Evolutionary conservation across 2,113 vertebrate genomes (phyloP), one percentile per base, ranked within the genome.

Genomic region (Origma solitaria): DNA sequence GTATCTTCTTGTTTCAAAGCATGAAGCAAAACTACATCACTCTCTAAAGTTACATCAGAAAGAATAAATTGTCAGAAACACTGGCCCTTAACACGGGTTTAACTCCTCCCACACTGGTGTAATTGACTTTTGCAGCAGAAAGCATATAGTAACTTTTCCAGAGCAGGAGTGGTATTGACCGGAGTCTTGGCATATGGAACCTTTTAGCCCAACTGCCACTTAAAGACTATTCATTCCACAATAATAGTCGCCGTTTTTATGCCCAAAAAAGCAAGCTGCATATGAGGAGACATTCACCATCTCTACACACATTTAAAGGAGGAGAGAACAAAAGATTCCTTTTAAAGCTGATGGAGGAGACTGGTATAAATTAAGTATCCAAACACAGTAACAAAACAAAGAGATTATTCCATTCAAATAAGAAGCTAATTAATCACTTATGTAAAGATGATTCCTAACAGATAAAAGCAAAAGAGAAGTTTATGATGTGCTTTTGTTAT

Each of bases 401-500:
- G 62, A 53, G 13, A 70, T 69, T 7, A 86, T 61, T 71, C 44
- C 49, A 61, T 83, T 86, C 91, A 93, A 75, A 83, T 83, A 24
- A 45, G 56, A 75, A 87, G 65, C 45, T 86, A 89, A 92, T 94
- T 95, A 88, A 94, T 93, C 33, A 81, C 69, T 58, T 82, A n/a
- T 3, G 20, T 60, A 79, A 71, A 88, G 80, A 71, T 53, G 40
- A 73, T 18, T 84, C 58, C 42, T 49, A 87, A 42, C n/a, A 83
- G 53, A 92, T 68, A 64, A 96, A 94, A 91, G 45, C 33, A 91
- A 82, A 37, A 54, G 58, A 68, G 14, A 57, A 33, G 7, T 85
- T 87, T 79, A 72, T 49, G 2, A 86, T 50, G 54, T 68, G 53
- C 28, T 80, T 77, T 71, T 73, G 77, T 84, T 82, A 70, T 47